Base-by-base conservation (phyloP, 2,888 invertebrate species). In the Acronicta aceris region DNA sequence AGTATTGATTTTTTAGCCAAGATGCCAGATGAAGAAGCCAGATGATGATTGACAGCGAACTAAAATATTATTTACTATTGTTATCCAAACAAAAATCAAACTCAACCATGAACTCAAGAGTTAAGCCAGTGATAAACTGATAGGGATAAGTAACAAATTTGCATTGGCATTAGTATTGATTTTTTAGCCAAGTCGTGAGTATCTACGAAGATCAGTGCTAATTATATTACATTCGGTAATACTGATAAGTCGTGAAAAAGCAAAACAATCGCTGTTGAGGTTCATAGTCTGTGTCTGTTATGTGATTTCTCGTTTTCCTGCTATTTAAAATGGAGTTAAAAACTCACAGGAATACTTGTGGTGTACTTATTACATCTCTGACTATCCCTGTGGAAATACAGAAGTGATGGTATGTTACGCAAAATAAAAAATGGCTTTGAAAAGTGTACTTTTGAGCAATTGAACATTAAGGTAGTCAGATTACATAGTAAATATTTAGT, bases 141-240 rank as follows among this genome's bases (percentile, higher is more conserved):
- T 47, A 60, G 36, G 15, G 36, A 36, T 13, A 38, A 38, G n/a
- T 8, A 38, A 38, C 17, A 38, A 33, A 38, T 38, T 49, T 48
- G 13, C 9, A 12, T n/a, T 13, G 17, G 17, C 21, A 21, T 21
- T 27, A 38, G 10, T 40, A 55, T 55, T 45, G 54, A 50, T 50
- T 64, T 48, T 46, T 47, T 12, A 54, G 8, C 46, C 47, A 30
- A 71, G 65, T 59, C 65, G 60, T 51, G 58, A 51, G 50, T 48
- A 59, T 56, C 61, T 59, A 55, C 65, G 53, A 57, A 62, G 59
- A 66, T 75, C 59, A 21, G 60, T 33, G 76, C 68, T 74, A 74
- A 74, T 63, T 59, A 15, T 49, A 49, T 66, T 73, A 73, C 68
- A 33, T 36, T 2, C 21, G 38, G 62, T 51, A 63, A 55, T 36